Base-by-base conservation (phyloP, 2,797 vertebrate genomes). In the Sylvilagus floridanus region DNA sequence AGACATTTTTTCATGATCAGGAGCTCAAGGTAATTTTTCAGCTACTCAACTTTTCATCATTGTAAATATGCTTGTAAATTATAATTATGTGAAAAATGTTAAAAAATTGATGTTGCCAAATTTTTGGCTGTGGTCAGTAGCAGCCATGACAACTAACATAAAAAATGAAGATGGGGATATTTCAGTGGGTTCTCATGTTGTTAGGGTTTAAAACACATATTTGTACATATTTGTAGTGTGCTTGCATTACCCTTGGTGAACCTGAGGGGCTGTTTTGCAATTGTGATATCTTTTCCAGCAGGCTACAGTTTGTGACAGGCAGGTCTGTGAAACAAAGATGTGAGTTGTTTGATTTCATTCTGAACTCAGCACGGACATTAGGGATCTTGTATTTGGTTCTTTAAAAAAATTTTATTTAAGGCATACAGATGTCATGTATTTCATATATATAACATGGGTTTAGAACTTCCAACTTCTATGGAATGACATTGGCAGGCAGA, bases 31-130 rank as follows among this genome's bases (percentile, higher is more conserved):
- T 60, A 76, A 63, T 65, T 79, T 65, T 79, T 66, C 65, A 68
- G 52, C 42, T 57, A 78, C 8, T 4, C 21, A 47, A n/a, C 62
- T 90, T 69, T 90, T 78, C 50, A 60, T 69, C 50, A 13, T 28
- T 92, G 47, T 87, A 88, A 90, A 65, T 90, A 63, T n/a, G 30
- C 66, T 47, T 69, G 11, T 32, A 88, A 82, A 77, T 68, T 65
- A 12, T 82, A 79, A 84, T 57, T 88, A 85, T 72, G 79, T 26
- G 26, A 93, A 71, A 94, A 85, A 42, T 47, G 7, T 42, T 60
- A 71, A 62, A 89, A 19, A 16, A 50, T 30, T 47, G 30, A n/a
- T 22, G 3, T 35, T 71, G 54, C 52, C 72, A 91, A 37, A 79
- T 72, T 93, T 91, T 76, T 93, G 76, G 77, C 77, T 63, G 68